Evolutionary conservation across 2,888 invertebrate genomes (phyloP).

Genomic region (Coelopa pilipes): DNA sequence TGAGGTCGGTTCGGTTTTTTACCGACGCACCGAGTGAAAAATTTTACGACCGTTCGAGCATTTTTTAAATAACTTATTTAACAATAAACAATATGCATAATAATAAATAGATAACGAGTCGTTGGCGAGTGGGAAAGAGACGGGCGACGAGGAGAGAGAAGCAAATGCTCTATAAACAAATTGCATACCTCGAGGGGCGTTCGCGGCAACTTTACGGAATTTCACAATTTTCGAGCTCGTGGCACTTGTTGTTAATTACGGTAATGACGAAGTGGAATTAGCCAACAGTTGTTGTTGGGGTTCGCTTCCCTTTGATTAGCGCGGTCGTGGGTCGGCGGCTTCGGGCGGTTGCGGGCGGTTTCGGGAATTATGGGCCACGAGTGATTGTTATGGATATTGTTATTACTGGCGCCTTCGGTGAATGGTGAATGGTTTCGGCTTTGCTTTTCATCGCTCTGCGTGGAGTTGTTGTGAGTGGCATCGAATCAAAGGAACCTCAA

Average conservation of each 20-base stretch:
- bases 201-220: neutral
- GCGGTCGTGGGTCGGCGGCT: neutral
- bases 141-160: too few species aligned
- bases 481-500: too few species aligned
- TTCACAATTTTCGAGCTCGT: neutral
- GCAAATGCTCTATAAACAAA: neutral
- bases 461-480: neutral
- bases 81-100: slow-evolving; percentile 19
- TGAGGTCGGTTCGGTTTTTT: neutral
- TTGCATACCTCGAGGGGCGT: slow-evolving; percentile 10
- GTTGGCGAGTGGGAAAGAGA: neutral
- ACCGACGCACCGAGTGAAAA: neutral
- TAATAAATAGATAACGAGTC: neutral
- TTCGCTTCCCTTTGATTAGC: neutral
- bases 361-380: neutral
- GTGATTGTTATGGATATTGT: too few species aligned
- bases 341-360: neutral
- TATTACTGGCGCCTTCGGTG: too few species aligned
- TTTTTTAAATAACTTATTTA: slow-evolving; percentile 11
- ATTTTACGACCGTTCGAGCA: slow-evolving; percentile 4
- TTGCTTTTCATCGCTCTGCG: neutral
- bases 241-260: neutral
- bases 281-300: neutral
- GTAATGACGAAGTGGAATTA: slow-evolving; percentile 6
- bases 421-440: neutral